Conservation (phyloP, 2,888 invertebrate species). For the Iselma pallidipennis region DNA sequence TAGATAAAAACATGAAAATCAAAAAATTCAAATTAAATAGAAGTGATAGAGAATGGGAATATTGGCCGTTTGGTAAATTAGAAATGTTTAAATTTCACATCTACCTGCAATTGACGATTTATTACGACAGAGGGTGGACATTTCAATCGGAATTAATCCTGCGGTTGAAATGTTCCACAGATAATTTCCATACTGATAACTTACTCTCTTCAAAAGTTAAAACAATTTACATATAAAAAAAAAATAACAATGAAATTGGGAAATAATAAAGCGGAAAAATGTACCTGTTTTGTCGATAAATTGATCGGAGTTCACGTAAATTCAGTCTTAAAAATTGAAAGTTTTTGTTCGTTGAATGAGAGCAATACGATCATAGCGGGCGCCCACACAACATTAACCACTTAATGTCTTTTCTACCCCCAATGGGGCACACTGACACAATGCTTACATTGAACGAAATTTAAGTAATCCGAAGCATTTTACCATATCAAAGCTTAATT, state of each 20-base stretch:
- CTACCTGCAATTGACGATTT: background rate
- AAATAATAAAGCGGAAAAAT: background rate
- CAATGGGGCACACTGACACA: background rate
- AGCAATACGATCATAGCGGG: conserved; percentile 7
- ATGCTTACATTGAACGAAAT: background rate
- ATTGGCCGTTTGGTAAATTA: too few relatives aligned
- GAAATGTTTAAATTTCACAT: too few relatives aligned
- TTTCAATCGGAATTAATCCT: conserved; percentile 1
- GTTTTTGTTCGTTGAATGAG: background rate
- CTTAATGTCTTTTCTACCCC: conserved; percentile 13
- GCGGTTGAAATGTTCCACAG: background rate
- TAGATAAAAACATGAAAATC: too few relatives aligned
- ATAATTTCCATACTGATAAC: background rate
- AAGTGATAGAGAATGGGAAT: too few relatives aligned
- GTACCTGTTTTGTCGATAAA: background rate
- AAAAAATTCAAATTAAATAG: too few relatives aligned
- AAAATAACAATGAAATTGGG: background rate
- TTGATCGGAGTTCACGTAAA: background rate
- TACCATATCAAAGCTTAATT: background rate
- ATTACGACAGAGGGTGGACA: background rate
- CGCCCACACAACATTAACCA: conserved; percentile 19
- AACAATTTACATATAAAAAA: background rate
- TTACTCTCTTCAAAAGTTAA: too few relatives aligned
- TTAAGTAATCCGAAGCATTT: background rate
- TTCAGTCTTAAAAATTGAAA: background rate